Evolutionary conservation across 2,797 vertebrate genomes (phyloP), one percentile per base, ranked within the genome.

Genomic region (Odontamblyopus rebecca): DNA sequence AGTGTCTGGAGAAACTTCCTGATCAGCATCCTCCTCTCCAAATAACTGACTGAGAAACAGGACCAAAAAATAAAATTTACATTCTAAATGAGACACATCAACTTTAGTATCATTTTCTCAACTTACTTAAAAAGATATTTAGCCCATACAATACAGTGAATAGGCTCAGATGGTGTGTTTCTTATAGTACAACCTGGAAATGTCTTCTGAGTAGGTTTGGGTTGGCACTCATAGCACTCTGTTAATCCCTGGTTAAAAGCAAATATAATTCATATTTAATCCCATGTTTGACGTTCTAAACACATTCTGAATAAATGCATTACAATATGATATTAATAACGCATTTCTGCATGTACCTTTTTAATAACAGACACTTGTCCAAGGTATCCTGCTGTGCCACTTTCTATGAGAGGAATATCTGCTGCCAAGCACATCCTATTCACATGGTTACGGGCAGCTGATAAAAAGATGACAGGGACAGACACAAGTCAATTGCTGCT

Each of bases 91-190:
- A 30, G 57, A 30, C 27, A 30, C 30, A 38, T 16, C 6, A 62
- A 38, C 4, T 18, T 11, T 35, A 38, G 8, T n/a, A 35, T 19
- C 1, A 41, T 41, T 62, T 30, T n/a, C 1, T 41, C 61, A 5
- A 1, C 96, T 93, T 93, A 99, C 97, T 99, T 99, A 91, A 98
- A 99, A 83, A 99, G 95, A 88, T 98, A 99, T 81, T 99, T 99
- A 75, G 98, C 96, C 97, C 97, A 99, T 61, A 99, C 98, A 5
- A 99, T 99, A 92, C 98, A 99, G 79, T 99, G 98, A 83, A 99
- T 98, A 68, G 98, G 98, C 81, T 99, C 98, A 0, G 97, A 99
- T 13, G 98, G 98, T 0, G 97, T 99, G 88, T 99, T 99, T 82
- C 97, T 95, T 79, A 99, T 99, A 78, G 97, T 99, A 87, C 98